These are phyloP conservation scores for Atta colombica DNA, from an alignment of 1,140 invertebrate species.

Conservation along the genomic window DNA sequence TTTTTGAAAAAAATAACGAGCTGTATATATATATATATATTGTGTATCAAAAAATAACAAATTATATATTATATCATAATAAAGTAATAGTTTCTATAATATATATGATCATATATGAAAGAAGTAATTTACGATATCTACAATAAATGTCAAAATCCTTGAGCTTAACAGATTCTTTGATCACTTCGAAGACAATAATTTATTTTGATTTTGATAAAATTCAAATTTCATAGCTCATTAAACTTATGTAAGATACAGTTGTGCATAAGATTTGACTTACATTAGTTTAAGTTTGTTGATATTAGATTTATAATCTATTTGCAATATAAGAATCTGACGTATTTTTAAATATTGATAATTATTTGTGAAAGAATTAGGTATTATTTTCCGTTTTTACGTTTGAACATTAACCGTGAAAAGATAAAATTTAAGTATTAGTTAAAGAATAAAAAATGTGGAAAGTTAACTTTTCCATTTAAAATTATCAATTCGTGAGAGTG, in stretches of 20 bases:
- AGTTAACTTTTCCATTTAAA: not conserved
- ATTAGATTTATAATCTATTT: slow-evolving; percentile 11
- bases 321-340: not conserved
- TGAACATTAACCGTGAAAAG: not conserved
- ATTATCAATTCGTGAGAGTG: not conserved
- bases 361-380: not conserved
- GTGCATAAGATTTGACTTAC: not conserved
- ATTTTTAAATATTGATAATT: slow-evolving; percentile 24
- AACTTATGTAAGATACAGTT: slow-evolving; percentile 3
- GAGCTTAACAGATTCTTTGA: not conserved
- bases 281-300: not conserved
- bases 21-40: no score
- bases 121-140: no score
- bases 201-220: not conserved
- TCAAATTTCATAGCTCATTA: not conserved
- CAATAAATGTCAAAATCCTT: not conserved
- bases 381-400: not conserved
- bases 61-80: not conserved
- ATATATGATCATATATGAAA: not conserved
- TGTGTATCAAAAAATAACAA: no score
- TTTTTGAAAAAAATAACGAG: not conserved
- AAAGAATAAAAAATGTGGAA: not conserved
- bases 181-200: not conserved
- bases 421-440: not conserved
- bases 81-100: not conserved